Base-by-base conservation (phyloP, 2,797 vertebrate species). In the Ctenopoma kingsleyae region DNA sequence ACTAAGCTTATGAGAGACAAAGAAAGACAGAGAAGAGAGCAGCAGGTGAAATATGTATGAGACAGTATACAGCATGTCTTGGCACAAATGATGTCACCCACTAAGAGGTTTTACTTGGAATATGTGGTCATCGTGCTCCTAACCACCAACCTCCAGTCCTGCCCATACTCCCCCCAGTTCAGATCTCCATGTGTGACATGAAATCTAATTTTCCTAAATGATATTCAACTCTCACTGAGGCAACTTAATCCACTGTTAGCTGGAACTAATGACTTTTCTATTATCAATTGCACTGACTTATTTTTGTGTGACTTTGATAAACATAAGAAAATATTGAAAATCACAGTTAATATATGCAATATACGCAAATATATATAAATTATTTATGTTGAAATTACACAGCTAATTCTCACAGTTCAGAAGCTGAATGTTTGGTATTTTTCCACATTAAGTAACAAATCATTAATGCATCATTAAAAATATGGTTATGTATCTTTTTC, bases 61-160 rank as follows among this genome's bases (percentile, higher is more conserved):
- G 43, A 40, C 1, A 3, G 32, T 40, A 10, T 30, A 27, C 50
- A 4, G 46, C 30, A 9, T 13, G 41, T 54, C 64, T 64, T 47
- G 0, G 22, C 41, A 51, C 66, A 0, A 43, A 74, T 84, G 82
- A 91, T 80, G 80, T 92, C 89, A 90, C 8, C 71, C 27, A 58
- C 48, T 76, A 23, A 71, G 40, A 74, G 81, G 73, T 81, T 58
- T 62, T 67, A 49, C 64, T 20, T 35, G 48, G 48, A 38, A 43
- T 63, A 63, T 40, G 22, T 35, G 55, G 52, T 57, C 79, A 65
- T 69, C 62, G 47, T 62, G 52, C 52, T 72, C 50, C 72, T 22
- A 40, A 47, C 54, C 66, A 74, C 71, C 63, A 51, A 65, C 51
- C 51, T 57, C 48, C 19, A 0, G 1, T 25, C 51, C 63, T 48